Evolutionary conservation across 2,888 invertebrate genomes (phyloP).

Genomic region (Parnassius orleans): DNA sequence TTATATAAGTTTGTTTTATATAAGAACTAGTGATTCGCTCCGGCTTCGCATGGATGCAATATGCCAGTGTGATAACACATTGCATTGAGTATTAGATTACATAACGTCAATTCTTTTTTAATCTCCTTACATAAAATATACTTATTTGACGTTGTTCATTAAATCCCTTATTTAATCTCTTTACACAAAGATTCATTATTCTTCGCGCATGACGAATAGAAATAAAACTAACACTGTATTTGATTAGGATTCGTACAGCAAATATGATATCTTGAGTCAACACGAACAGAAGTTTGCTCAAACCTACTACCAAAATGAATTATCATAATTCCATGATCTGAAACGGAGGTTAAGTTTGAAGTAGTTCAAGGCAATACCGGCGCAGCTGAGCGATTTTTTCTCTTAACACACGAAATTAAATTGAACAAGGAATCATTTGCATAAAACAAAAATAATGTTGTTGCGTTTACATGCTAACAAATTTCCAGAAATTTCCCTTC

Average conservation of each 20-base stretch:
- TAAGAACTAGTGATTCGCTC: no score
- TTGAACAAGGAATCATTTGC: constrained; percentile 4
- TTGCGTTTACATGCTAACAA: no score
- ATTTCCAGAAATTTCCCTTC: no score
- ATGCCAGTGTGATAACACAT: no score
- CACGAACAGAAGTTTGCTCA: constrained; percentile 1
- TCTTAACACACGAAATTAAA: constrained; percentile 43
- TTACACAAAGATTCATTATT: not conserved
- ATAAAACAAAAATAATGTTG: constrained; percentile 1
- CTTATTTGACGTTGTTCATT: not conserved
- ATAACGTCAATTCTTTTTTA: no score
- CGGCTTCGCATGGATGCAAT: no score
- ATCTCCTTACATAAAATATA: no score
- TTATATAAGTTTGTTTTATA: no score
- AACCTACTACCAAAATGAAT: constrained; percentile 22
- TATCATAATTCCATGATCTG: constrained; percentile 28
- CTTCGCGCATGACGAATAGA: not conserved
- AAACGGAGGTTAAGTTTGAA: constrained; percentile 47
- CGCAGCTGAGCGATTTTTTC: constrained; percentile 49
- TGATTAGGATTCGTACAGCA: constrained; percentile 28
- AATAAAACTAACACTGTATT: constrained; percentile 17
- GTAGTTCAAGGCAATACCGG: constrained; percentile 62
- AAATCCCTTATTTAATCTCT: not conserved
- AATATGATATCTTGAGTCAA: constrained; percentile 29
- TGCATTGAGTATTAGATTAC: no score